Conservation (phyloP, 2,113 vertebrate species). For the Ammodramus savannarum region DNA sequence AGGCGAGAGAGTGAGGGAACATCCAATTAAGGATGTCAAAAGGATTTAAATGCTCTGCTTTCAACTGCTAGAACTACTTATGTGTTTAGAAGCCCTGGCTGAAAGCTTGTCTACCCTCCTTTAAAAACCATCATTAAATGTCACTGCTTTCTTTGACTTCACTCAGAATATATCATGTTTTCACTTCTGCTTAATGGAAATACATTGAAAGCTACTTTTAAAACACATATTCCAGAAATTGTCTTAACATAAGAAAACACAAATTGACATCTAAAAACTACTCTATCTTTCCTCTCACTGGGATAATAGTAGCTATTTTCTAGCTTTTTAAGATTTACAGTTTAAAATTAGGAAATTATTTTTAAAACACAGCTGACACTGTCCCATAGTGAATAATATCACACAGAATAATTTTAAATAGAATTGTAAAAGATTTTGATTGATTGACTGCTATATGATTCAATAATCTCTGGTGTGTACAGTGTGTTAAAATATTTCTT, state of each 20-base stretch:
- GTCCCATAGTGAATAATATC: not conserved
- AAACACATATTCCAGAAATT: not conserved
- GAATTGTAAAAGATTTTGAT: not conserved
- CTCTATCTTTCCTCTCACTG: not conserved
- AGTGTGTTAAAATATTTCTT: not conserved
- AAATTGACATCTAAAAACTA: not conserved
- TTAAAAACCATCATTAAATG: slow-evolving; percentile 40
- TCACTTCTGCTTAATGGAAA: not conserved
- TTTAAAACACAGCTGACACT: not conserved
- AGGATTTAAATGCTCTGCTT: slow-evolving; percentile 33
- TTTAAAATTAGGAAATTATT: not conserved
- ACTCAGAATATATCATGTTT: not conserved
- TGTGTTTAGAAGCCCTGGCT: not conserved
- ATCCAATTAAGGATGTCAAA: slow-evolving; percentile 57
- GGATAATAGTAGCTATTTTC: not conserved
- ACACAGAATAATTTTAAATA: not conserved
- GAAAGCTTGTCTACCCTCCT: slow-evolving; percentile 27
- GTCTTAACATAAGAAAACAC: not conserved
- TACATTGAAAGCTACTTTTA: not conserved
- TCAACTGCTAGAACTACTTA: slow-evolving; percentile 38
- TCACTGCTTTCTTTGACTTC: not conserved
- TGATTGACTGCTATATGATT: not conserved
- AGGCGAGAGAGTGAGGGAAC: not conserved
- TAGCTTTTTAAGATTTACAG: not conserved
- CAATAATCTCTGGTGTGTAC: not conserved